Evolutionary conservation across 2,797 vertebrate species (phyloP).

Genomic region (Hirundo rustica): DNA sequence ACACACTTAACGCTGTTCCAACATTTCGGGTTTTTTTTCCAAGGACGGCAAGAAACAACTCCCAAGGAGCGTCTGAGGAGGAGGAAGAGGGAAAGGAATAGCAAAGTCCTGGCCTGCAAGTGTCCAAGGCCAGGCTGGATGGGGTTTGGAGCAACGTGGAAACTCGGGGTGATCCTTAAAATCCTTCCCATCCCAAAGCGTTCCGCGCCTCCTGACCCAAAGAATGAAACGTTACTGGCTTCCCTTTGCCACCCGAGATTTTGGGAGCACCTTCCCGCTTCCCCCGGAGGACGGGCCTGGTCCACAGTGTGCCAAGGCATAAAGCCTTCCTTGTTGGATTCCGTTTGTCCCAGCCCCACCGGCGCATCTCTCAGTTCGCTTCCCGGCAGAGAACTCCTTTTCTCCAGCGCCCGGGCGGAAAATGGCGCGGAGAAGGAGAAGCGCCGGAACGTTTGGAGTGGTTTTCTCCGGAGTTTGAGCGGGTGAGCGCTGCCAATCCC

Average conservation of each 20-base stretch:
- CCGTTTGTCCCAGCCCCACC: background rate
- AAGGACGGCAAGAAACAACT: constrained; percentile 66
- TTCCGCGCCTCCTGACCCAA: background rate
- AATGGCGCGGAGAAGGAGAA: background rate
- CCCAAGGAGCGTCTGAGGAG: constrained; percentile 49
- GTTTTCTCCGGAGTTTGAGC: background rate
- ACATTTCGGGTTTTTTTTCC: constrained; percentile 56
- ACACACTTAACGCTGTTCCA: constrained; percentile 65
- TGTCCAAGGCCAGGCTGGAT: accelerated
- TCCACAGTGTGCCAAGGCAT: background rate
- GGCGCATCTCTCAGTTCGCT: constrained; percentile 16
- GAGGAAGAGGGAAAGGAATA: background rate
- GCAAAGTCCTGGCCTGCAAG: background rate
- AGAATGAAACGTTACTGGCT: background rate
- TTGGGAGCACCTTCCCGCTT: background rate
- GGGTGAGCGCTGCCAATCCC: background rate
- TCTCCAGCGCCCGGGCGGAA: background rate
- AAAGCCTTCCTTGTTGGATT: background rate
- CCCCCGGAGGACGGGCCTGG: background rate
- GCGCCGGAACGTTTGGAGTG: background rate
- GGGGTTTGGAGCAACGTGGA: too few relatives aligned
- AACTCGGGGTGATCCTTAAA: background rate
- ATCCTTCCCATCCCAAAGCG: background rate
- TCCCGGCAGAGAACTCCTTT: constrained; percentile 30
- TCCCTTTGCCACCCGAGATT: background rate